These are phyloP conservation scores for Seladonia tumulorum DNA, from an alignment of 2,888 invertebrate species.

Conservation along the genomic window DNA sequence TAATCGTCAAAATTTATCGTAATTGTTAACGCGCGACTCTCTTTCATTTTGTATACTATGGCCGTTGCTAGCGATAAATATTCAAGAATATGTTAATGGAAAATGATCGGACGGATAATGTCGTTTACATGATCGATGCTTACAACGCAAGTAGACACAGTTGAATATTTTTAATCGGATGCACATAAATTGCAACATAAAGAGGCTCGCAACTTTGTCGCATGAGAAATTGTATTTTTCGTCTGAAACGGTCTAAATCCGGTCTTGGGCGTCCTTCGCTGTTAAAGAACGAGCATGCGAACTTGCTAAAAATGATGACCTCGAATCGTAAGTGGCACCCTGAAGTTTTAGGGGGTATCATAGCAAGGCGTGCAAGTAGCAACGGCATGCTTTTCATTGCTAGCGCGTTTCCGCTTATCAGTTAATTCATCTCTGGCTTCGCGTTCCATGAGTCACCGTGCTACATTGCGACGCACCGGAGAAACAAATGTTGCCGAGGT, in stretches of 20 bases:
- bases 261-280: not conserved
- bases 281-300: not conserved
- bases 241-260: not conserved
- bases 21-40: too few species aligned
- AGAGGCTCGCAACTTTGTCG: too few species aligned
- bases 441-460: constrained; percentile 50
- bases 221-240: not conserved
- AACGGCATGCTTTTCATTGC: not conserved
- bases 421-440: constrained; percentile 24
- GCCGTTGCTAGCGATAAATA: too few species aligned
- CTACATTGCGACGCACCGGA: constrained; percentile 59
- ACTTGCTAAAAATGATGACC: not conserved
- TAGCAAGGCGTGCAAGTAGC: not conserved
- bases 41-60: too few species aligned
- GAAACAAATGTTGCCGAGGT: constrained; percentile 56
- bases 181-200: too few species aligned
- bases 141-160: too few species aligned
- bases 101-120: too few species aligned
- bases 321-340: not conserved
- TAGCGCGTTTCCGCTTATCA: not conserved
- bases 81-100: too few species aligned
- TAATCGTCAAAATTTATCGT: too few species aligned
- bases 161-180: too few species aligned
- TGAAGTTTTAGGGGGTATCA: not conserved
- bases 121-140: too few species aligned